phyloP scores from a whole-genome alignment of 2,888 invertebrate species.

The Nipponacmea schrenckii region DNA sequence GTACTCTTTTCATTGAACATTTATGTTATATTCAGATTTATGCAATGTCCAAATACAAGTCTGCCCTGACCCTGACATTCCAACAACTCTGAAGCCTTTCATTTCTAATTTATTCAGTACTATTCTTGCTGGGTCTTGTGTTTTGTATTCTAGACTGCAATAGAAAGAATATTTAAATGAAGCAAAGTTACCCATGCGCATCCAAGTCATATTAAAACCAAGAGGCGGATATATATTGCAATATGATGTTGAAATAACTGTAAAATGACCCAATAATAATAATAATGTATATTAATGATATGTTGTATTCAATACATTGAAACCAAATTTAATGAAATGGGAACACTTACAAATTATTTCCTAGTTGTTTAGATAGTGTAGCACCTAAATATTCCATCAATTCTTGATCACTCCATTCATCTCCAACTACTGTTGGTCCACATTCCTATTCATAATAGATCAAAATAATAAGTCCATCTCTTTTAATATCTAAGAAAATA shows the following conservation, averaged over 20 bases:
- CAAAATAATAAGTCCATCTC: too few relatives aligned
- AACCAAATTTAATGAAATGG: neutral
- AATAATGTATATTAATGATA: neutral
- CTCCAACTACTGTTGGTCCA: conserved; percentile 70
- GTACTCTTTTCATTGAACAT: neutral
- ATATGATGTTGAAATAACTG: too few relatives aligned
- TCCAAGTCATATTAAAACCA: neutral
- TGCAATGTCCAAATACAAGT: conserved; percentile 71
- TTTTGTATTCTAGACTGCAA: conserved; percentile 64
- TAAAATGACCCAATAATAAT: neutral
- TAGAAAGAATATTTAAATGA: conserved; percentile 13
- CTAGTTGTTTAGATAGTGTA: conserved; percentile 56
- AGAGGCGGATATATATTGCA: neutral
- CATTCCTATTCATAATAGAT: conserved; percentile 52
- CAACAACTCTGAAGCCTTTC: conserved; percentile 67
- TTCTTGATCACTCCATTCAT: conserved; percentile 67
- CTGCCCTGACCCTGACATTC: conserved; percentile 70
- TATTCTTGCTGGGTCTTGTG: conserved; percentile 65
- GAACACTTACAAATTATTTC: conserved; percentile 64
- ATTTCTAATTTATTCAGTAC: conserved; percentile 69
- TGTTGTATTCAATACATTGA: neutral
- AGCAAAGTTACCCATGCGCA: neutral
- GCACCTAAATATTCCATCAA: conserved; percentile 68
- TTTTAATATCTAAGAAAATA: too few relatives aligned
- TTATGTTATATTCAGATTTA: conserved; percentile 38